Evolutionary conservation across 2,797 vertebrate genomes (phyloP), one percentile per base, ranked within the genome.

Genomic region (Emydoidea blandingii): DNA sequence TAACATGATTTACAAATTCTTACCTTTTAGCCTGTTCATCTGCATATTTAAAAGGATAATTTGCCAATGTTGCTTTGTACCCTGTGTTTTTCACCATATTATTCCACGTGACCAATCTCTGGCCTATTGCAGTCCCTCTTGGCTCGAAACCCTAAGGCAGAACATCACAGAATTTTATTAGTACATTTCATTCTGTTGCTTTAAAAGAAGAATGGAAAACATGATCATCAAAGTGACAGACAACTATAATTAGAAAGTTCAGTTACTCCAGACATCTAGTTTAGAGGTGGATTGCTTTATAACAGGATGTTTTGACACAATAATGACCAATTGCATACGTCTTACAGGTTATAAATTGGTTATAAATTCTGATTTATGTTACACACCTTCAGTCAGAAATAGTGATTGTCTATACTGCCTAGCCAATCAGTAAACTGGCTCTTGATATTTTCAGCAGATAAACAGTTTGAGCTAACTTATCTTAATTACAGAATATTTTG

Each of bases 11-110:
- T 23, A 72, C 41, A 37, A 83, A 81, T 1, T 59, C 81, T 97
- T 98, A 99, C 99, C 98, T 99, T 98, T 99, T 99, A 92, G 99
- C 99, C 98, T 99, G 99, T 87, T 99, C 99, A 65, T 99, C 99
- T 52, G 99, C 99, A 79, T 99, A 99, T 98, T 99, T 99, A 97
- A 99, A 99, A 86, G 99, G 99, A 90, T 99, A 99, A 97, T 99
- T 99, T 81, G 99, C 99, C 96, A 99, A 98, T 0, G 99, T 99
- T 85, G 99, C 99, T 98, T 99, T 99, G 98, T 99, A 99, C 14
- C 99, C 99, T 0, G 99, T 99, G 93, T 99, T 99, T 98, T 99
- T 99, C 98, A 99, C 98, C 99, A 99, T 99, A 91, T 99, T 99
- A 97, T 99, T 99, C 99, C 99, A 99, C 0, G 99, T 99, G 95